These are phyloP conservation scores for Gallinago stenura DNA, from an alignment of 2,797 vertebrate species.

Conservation along the genomic window DNA sequence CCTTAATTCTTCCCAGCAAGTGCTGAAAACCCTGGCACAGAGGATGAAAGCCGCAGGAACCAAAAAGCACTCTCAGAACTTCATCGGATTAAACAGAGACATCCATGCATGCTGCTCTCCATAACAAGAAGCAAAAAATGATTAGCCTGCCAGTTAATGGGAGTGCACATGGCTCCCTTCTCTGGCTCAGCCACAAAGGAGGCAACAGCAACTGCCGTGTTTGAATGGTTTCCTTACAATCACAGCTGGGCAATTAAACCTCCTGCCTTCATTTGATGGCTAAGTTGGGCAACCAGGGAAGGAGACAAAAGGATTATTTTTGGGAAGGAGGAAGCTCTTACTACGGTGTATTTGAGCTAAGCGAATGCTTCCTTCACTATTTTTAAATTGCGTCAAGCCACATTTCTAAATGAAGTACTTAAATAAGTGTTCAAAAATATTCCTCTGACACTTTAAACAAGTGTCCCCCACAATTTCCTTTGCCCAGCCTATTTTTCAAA, in stretches of 20 bases:
- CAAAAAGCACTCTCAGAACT: not conserved
- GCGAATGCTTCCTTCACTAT: not conserved
- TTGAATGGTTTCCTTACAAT: not conserved
- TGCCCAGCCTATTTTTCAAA: not conserved
- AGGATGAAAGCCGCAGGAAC: conserved; percentile 20
- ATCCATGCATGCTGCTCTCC: not conserved
- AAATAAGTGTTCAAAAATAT: not conserved
- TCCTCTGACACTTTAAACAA: not conserved
- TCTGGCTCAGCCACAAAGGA: conserved; percentile 14
- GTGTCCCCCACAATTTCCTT: not conserved
- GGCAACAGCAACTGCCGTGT: not conserved
- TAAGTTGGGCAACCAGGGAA: not conserved
- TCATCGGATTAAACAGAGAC: not conserved
- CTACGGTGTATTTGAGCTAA: not conserved
- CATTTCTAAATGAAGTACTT: not conserved
- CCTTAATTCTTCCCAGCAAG: not conserved
- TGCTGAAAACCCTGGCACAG: not conserved
- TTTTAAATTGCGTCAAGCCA: not conserved
- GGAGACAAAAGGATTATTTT: not conserved
- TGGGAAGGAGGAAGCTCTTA: not conserved
- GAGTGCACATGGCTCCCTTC: not conserved
- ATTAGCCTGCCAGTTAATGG: conserved; percentile 23
- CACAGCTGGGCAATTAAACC: conserved; percentile 40
- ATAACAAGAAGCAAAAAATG: conserved; percentile 15
- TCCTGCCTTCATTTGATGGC: not conserved